phyloP scores from a whole-genome alignment of 2,113 vertebrate genomes.

The Typhlomys cinereus region DNA sequence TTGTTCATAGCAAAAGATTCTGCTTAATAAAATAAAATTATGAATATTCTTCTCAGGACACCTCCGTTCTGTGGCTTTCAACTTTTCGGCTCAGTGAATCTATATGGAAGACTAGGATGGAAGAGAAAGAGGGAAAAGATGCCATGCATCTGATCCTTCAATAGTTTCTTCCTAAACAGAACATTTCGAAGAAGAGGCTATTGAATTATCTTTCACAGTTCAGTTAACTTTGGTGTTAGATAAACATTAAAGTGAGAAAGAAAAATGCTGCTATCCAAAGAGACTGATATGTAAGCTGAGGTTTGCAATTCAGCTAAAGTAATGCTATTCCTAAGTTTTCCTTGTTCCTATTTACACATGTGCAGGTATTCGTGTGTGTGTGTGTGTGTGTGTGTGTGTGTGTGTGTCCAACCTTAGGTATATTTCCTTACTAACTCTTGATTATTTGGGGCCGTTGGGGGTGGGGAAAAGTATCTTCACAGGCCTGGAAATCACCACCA shows the following conservation, averaged over 20 bases:
- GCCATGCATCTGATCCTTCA: neutral
- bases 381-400: neutral
- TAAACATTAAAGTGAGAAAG: slow-evolving; percentile 20
- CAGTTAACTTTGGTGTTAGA: slow-evolving; percentile 13
- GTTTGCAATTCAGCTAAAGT: slow-evolving; percentile 59
- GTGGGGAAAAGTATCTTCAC: neutral
- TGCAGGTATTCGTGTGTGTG: neutral
- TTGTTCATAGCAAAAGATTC: neutral
- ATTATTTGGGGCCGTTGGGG: neutral
- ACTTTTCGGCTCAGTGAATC: neutral
- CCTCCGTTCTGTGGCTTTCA: neutral
- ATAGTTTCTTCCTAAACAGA: neutral
- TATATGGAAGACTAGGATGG: neutral
- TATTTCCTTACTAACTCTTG: neutral
- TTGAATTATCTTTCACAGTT: slow-evolving; percentile 41
- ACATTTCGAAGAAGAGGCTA: slow-evolving; percentile 25
- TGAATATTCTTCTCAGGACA: neutral
- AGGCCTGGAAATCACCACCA: neutral
- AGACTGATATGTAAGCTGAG: slow-evolving; percentile 42
- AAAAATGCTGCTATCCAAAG: slow-evolving; percentile 56
- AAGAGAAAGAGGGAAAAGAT: neutral
- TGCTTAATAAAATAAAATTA: neutral
- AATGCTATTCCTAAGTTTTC: neutral
- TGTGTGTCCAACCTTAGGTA: neutral
- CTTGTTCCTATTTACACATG: neutral